A percentile compares a stretch with the other conserved stretches of the same genome.
Evolutionary conservation across 92 coral and sea anemone genomes (phyloP).

Genomic region (Siderastrea radians): DNA sequence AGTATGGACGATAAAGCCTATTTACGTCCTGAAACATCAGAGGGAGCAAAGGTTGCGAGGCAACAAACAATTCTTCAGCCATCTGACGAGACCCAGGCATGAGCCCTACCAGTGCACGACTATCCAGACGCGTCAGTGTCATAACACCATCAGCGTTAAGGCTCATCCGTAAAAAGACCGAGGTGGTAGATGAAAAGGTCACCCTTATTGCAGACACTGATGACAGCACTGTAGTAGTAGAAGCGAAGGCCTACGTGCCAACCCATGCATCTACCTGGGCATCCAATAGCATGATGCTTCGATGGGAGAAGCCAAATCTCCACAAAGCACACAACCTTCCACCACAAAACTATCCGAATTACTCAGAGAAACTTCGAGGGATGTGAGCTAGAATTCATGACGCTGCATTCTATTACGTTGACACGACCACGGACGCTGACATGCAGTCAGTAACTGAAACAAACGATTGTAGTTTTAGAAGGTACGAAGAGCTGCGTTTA

Average conservation of each 20-base stretch:
- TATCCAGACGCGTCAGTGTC: no score
- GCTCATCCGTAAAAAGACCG: conserved; percentile 39
- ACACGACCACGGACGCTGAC: conserved; percentile 52
- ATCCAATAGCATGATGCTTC: conserved; percentile 6
- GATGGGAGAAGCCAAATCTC: conserved; percentile 59
- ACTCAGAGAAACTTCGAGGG: conserved; percentile 46
- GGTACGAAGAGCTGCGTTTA: conserved; percentile 53
- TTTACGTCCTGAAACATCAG: no score
- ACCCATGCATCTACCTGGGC: no score
- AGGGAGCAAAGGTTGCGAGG: conserved; percentile 23
- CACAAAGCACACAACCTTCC: conserved; percentile 49
- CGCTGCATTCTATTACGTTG: conserved; percentile 30
- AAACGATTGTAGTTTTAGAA: conserved; percentile 27
- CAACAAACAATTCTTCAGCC: conserved; percentile 26
- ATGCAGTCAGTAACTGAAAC: conserved; percentile 40
- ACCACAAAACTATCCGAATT: conserved; percentile 18
- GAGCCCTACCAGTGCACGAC: no score
- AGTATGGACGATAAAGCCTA: no score
- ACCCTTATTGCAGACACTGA: no score
- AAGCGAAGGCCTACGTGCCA: no score
- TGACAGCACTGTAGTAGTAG: no score
- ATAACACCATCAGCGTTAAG: conserved; percentile 50
- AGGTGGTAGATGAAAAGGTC: no score
- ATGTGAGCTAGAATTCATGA: conserved; percentile 51
- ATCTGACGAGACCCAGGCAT: no score